These are phyloP conservation scores for Pseudocheirus occidentalis DNA, from an alignment of 2,797 vertebrate genomes.

Conservation along the genomic window DNA sequence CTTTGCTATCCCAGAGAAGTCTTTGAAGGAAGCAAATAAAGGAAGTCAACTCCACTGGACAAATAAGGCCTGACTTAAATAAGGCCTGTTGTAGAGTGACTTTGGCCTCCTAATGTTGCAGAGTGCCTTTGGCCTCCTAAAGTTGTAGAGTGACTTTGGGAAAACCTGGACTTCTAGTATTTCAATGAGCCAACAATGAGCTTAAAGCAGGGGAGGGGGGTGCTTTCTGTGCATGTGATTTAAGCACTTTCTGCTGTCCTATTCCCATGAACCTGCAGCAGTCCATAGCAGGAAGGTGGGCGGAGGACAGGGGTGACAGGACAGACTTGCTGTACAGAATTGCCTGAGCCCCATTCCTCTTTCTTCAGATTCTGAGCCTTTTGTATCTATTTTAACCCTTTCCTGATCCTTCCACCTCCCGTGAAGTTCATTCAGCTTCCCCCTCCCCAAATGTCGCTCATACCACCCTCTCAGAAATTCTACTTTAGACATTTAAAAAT, in stretches of 20 bases:
- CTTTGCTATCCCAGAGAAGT: not conserved
- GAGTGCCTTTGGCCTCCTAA: too few species aligned
- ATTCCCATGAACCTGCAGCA: not conserved
- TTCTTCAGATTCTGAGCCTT: not conserved
- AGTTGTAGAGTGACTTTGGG: not conserved
- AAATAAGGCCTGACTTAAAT: too few species aligned
- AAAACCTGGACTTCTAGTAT: not conserved
- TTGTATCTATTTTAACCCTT: not conserved
- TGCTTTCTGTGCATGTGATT: not conserved
- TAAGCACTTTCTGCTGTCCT: not conserved
- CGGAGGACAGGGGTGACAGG: not conserved
- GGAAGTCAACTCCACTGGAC: not conserved
- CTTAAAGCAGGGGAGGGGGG: not conserved
- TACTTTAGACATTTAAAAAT: not conserved
- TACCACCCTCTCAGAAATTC: not conserved
- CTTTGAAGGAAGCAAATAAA: not conserved
- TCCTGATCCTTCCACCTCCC: not conserved
- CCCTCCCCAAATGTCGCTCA: not conserved
- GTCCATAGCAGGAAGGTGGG: not conserved
- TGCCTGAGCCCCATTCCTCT: not conserved
- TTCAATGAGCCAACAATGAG: not conserved
- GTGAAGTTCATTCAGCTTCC: rapidly evolving
- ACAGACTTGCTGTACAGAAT: not conserved
- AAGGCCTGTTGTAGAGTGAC: too few species aligned
- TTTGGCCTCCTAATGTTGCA: too few species aligned